A percentile compares a stretch with the other conserved stretches of the same genome.
phyloP scores from a whole-genome alignment of 92 coral and sea anemone species.

The Montipora capitata region DNA sequence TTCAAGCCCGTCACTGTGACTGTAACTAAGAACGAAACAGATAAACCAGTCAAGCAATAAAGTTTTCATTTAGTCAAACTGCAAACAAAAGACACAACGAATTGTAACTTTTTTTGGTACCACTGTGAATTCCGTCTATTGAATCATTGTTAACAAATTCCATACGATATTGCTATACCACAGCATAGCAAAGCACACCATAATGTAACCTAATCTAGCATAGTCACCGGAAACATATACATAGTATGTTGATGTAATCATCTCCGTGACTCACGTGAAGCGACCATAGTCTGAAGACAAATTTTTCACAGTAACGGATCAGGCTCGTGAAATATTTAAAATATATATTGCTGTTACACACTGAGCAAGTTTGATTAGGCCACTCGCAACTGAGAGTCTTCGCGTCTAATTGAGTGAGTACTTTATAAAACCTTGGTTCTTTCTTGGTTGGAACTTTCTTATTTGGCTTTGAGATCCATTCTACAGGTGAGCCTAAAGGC shows the following conservation, averaged over 20 bases:
- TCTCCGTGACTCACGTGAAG: neutral
- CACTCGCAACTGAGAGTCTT: neutral
- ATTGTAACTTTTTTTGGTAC: too few species aligned
- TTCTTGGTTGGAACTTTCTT: constrained; percentile 10
- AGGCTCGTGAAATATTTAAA: neutral
- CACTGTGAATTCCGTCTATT: too few species aligned
- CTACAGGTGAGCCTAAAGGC: constrained; percentile 3
- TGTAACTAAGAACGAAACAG: constrained; percentile 22
- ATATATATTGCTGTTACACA: neutral
- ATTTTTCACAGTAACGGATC: neutral
- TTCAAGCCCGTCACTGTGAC: constrained; percentile 19
- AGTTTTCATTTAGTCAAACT: too few species aligned
- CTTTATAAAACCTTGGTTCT: constrained; percentile 9
- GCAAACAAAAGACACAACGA: too few species aligned
- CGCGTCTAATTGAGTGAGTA: neutral
- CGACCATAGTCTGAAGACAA: neutral
- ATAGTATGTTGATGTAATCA: neutral
- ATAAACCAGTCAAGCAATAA: neutral
- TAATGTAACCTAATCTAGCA: neutral
- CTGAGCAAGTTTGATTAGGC: neutral
- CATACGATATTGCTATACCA: too few species aligned
- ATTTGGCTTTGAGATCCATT: constrained; percentile 30
- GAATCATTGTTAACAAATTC: too few species aligned
- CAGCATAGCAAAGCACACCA: neutral
- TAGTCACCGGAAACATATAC: neutral